These are phyloP conservation scores for Gasteruption jaculator DNA, from an alignment of 2,888 invertebrate genomes.

Conservation along the genomic window DNA sequence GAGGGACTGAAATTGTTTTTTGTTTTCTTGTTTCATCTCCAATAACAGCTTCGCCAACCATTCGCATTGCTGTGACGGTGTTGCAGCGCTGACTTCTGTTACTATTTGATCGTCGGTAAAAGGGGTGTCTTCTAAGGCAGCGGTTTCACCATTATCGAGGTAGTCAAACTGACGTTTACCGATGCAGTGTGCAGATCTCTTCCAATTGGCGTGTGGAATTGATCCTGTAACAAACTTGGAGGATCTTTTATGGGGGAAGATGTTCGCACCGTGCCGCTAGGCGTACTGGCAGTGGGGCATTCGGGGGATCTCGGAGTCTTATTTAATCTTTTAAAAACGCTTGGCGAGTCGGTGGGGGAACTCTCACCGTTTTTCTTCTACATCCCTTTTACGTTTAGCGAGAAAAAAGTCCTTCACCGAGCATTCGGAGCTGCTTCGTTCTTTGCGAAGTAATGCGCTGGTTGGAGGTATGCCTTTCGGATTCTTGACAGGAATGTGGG, in stretches of 20 bases:
- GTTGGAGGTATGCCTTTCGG: constrained; percentile 5
- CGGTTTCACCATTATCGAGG: constrained; percentile 5
- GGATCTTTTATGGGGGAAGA: background rate
- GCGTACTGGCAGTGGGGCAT: background rate
- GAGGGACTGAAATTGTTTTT: constrained; percentile 3
- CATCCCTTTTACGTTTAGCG: constrained; percentile 6
- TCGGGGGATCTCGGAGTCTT: constrained; percentile 1
- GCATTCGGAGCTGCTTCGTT: constrained; percentile 4
- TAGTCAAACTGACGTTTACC: background rate
- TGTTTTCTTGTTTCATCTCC: constrained; percentile 8
- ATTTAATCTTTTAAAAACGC: background rate
- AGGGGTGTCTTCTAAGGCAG: background rate
- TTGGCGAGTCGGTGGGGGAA: background rate
- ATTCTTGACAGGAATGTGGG: constrained; percentile 1
- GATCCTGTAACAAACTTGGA: constrained; percentile 2
- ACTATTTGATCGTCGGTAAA: background rate
- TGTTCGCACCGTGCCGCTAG: background rate
- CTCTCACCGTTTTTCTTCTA: constrained; percentile 5
- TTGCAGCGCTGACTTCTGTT: background rate
- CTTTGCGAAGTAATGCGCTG: constrained; percentile 4
- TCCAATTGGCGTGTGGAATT: constrained; percentile 7
- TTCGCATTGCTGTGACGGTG: constrained; percentile 8
- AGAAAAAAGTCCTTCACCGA: constrained; percentile 4
- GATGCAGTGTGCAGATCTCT: background rate
- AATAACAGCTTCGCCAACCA: constrained; percentile 7